Evolutionary conservation across 2,113 vertebrate genomes (phyloP).

Genomic region (Gymnobelideus leadbeateri): DNA sequence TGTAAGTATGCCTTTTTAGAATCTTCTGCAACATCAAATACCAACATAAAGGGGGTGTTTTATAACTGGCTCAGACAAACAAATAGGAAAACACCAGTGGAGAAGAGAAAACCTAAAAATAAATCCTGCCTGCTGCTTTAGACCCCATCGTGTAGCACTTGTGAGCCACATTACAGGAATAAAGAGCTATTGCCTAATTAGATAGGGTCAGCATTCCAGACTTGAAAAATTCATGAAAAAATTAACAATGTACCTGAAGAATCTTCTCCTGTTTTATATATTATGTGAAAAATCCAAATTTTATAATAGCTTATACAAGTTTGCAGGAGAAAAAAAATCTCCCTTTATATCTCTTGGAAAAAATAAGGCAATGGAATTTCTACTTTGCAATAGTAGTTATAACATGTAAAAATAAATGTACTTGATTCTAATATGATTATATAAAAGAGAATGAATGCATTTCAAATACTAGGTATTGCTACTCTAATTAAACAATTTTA

Average conservation of each 20-base stretch:
- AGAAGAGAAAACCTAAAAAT: constrained; percentile 97
- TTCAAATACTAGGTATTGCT: constrained; percentile 94
- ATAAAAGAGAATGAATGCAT: constrained; percentile 94
- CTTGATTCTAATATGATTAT: constrained; percentile 93
- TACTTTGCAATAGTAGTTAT: constrained; percentile 92
- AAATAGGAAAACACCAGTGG: constrained; percentile 97
- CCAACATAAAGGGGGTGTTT: constrained; percentile 86
- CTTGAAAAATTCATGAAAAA: constrained; percentile 78
- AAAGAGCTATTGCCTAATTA: constrained; percentile 95
- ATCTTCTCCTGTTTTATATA: constrained; percentile 86
- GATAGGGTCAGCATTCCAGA: constrained; percentile 94
- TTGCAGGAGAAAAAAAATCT: constrained; percentile 76
- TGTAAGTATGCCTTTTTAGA: neutral
- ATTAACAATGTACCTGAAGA: constrained; percentile 80
- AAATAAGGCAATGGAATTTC: constrained; percentile 89
- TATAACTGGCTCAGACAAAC: constrained; percentile 94
- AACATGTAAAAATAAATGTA: constrained; percentile 90
- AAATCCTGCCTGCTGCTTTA: constrained; percentile 94
- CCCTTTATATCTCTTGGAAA: constrained; percentile 87
- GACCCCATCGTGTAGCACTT: constrained; percentile 88
- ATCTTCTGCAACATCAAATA: constrained; percentile 58
- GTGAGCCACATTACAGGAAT: constrained; percentile 94
- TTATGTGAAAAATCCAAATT: constrained; percentile 83
- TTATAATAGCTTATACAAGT: constrained; percentile 81
- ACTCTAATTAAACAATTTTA: constrained; percentile 89